Percentiles rank a stretch among this genome's conserved stretches.
These are phyloP conservation scores for Sternotherus odoratus DNA, from an alignment of 2,797 vertebrate species.

Conservation along the genomic window DNA sequence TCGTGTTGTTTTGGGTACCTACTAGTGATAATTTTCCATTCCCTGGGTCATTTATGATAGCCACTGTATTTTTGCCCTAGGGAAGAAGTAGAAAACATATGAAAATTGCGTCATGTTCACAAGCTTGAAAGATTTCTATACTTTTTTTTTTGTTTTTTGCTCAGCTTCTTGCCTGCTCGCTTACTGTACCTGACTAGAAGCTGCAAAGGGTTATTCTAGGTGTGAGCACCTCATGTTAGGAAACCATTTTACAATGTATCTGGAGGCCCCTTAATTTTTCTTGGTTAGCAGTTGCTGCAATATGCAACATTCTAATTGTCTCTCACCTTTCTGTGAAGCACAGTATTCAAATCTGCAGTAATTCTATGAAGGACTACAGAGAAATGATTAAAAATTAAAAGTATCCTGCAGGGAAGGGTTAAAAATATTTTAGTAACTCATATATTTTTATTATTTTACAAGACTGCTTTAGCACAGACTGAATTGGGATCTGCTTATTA, in stretches of 20 bases:
- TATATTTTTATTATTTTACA: slow-evolving; percentile 1
- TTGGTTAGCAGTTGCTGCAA: neutral
- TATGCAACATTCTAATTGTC: neutral
- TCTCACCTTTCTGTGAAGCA: neutral
- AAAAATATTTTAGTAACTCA: neutral
- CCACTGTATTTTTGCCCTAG: slow-evolving; percentile 23
- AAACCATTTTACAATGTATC: neutral
- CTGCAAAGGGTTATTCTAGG: slow-evolving; percentile 12
- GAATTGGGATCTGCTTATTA: neutral
- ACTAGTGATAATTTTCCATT: slow-evolving; percentile 31
- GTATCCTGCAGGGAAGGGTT: neutral
- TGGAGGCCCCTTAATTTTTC: neutral
- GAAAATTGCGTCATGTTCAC: neutral
- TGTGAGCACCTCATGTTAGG: neutral
- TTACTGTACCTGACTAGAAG: slow-evolving; percentile 18
- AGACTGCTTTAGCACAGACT: neutral
- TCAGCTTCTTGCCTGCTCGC: slow-evolving; percentile 2
- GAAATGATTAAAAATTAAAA: slow-evolving; percentile 1
- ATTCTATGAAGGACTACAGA: neutral
- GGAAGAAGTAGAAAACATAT: slow-evolving; percentile 4
- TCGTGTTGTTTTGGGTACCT: neutral
- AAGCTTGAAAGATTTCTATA: neutral
- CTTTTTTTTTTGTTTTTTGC: slow-evolving; percentile 4
- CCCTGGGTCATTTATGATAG: neutral
- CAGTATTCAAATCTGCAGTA: neutral